Base-by-base conservation (phyloP, 2,797 vertebrate species). In the Callimico goeldii region DNA sequence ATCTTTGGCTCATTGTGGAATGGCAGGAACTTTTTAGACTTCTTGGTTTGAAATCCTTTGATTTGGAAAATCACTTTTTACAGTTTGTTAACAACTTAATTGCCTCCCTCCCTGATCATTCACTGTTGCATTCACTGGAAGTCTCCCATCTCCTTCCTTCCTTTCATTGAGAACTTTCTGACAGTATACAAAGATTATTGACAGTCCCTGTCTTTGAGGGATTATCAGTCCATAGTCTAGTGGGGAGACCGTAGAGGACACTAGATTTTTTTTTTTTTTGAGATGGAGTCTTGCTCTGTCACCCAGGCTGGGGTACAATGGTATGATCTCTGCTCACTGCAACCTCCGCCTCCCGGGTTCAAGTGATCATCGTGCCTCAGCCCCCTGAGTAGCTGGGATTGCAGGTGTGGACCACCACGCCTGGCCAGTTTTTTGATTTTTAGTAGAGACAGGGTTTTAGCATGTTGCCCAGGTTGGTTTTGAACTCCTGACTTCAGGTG, bases 31-130 rank as follows among this genome's bases (percentile, higher is more conserved):
- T 10, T 93, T 82, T 90, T 58, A 87, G 84, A 72, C 48, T 75
- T 83, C 12, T 33, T 96, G 67, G 33, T 41, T 61, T 95, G 72
- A 91, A 91, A 81, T 88, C 3, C 14, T 96, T 80, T 94, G n/a
- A 94, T 95, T 95, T 91, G 57, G 43, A 95, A 97, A n/a, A 80
- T 96, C 15, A 26, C 28, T 92, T 96, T 93, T 92, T 95, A 87
- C 4, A 88, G 33, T 94, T 88, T 64, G 26, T 72, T 80, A 39
- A 50, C 57, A 92, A 26, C 50, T 67, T 88, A 52, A 86, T 55
- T 93, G 12, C 33, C 80, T 91, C 36, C 82, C 61, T 94, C 24
- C 28, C 33, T 91, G 33, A 79, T 46, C 64, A 58, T 28, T 92
- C 92, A 50, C 24, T 88, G 58, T 81, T 36, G 75, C 30, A 79